Evolutionary conservation across 2,888 invertebrate genomes (phyloP).

Genomic region (Oeneis ivallda): DNA sequence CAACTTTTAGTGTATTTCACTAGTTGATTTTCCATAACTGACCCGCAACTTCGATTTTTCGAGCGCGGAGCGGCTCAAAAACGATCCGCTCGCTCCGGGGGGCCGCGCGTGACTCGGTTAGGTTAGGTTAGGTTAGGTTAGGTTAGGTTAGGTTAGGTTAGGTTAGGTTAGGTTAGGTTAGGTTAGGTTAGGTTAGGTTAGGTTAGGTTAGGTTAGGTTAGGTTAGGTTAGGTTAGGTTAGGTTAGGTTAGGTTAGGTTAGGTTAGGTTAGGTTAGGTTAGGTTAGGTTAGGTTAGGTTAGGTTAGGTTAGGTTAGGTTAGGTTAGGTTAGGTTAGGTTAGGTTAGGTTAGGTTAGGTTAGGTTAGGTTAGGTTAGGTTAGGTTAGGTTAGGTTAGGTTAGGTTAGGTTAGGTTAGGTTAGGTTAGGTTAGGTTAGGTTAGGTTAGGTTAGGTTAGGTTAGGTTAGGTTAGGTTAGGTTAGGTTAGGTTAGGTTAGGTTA

Average conservation of each 20-base stretch:
- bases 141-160: conserved; percentile 38
- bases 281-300: conserved; percentile 31
- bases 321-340: conserved; percentile 30
- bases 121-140: conserved; percentile 38
- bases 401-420: conserved; percentile 32
- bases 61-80: too few relatives aligned
- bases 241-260: conserved; percentile 28
- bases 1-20: too few relatives aligned
- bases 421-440: conserved; percentile 32
- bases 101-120: conserved; percentile 29
- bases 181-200: conserved; percentile 34
- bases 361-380: conserved; percentile 32
- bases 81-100: too few relatives aligned
- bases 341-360: conserved; percentile 30
- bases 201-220: conserved; percentile 38
- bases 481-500: conserved; percentile 33
- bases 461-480: conserved; percentile 33
- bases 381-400: conserved; percentile 31
- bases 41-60: too few relatives aligned
- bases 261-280: conserved; percentile 32
- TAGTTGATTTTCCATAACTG: too few relatives aligned
- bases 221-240: conserved; percentile 30
- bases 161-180: conserved; percentile 39
- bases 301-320: conserved; percentile 31
- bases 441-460: conserved; percentile 33